Base-by-base conservation (phyloP, 2,888 invertebrate species). In the Patella ulyssiponensis region DNA sequence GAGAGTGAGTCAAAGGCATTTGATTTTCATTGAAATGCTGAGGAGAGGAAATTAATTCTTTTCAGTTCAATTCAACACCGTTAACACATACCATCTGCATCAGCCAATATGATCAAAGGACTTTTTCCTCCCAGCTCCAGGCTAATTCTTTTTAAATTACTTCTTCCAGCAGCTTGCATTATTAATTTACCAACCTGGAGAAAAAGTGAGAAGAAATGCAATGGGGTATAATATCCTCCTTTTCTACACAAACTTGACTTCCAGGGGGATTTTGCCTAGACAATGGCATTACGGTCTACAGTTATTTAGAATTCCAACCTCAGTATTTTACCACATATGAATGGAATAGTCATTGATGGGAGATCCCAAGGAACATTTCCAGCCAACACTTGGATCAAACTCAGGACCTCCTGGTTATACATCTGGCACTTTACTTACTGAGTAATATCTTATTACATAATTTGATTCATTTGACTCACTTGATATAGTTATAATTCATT, bases 111-210 rank as follows among this genome's bases (percentile, higher is more conserved):
- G 73, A 90, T 86, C 58, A 87, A 83, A 11, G 90, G 90, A 78
- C 89, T 89, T 79, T 90, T 90, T n/a, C 90, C 90, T 73, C 90
- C 90, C 20, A 90, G 83, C 79, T 90, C 90, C 75, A 90, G 83
- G n/a, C 86, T 85, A 17, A 89, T 87, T 44, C 88, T 77, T 83
- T 90, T 90, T 75, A 90, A 78, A 79, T 90, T 90, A 58, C 86
- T 87, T n/a, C 79, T 79, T 15, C 86, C 88, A 27, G 88, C 83
- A 0, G 89, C 88, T 75, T 87, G 83, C 85, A 87, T 86, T 9
- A 89, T 81, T 58, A 87, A 69, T 54, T 86, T 84, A 2, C 89
- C 89, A 44, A 87, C 85, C 88, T 88, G 77, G 17, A 80, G 73
- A 11, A 69, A 74, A 69, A 64, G 7, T 71, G 17, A 74, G 70